A percentile compares a stretch with the other conserved stretches of the same genome.
phyloP scores from a whole-genome alignment of 2,797 vertebrate genomes.

The Poecile montanus region DNA sequence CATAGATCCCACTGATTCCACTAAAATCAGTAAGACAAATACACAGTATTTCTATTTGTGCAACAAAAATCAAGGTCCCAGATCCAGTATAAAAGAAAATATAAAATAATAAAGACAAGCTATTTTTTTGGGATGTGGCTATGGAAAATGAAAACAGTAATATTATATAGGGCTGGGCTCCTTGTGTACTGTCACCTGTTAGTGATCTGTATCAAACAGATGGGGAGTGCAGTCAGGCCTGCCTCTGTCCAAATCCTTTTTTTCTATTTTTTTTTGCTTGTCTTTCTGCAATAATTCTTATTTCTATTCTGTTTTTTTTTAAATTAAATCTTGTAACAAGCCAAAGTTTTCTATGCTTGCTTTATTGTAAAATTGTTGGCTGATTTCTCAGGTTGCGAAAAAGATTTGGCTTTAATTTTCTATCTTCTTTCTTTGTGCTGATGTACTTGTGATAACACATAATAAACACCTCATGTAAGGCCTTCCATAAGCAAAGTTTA shows the following conservation, averaged over 20 bases:
- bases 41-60: background rate
- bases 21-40: background rate
- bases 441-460: background rate
- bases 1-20: background rate
- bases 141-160: background rate
- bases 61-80: background rate
- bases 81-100: background rate
- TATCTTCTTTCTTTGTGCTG: background rate
- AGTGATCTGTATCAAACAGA: background rate
- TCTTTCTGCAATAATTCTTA: background rate
- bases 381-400: background rate
- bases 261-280: background rate
- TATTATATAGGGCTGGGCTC: background rate
- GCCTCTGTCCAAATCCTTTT: background rate
- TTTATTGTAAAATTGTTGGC: background rate
- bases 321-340: background rate
- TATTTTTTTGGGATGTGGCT: background rate
- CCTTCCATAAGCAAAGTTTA: background rate
- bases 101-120: background rate
- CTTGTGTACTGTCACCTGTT: accelerated
- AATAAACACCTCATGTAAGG: background rate
- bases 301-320: background rate
- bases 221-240: background rate
- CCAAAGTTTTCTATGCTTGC: background rate
- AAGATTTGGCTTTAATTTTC: background rate